A percentile compares a stretch with the other conserved stretches of the same genome.
phyloP scores from a whole-genome alignment of 2,113 vertebrate species.

The Balaeniceps rex region DNA sequence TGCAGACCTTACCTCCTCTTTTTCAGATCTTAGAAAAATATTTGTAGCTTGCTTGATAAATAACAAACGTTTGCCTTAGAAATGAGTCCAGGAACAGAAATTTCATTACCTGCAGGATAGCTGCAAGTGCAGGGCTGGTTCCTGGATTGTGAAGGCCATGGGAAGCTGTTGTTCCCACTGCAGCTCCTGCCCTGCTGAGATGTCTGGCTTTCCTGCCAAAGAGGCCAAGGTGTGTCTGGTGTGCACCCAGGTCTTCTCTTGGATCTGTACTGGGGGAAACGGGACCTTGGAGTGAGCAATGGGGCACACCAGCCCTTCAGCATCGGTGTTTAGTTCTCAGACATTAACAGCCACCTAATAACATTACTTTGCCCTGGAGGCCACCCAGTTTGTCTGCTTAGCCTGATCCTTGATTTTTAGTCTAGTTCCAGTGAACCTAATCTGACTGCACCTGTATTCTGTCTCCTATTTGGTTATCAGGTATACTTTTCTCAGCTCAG shows the following conservation, averaged over 20 bases:
- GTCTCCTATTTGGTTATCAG: not conserved
- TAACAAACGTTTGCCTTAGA: not conserved
- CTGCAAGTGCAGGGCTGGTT: not conserved
- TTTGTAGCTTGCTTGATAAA: not conserved
- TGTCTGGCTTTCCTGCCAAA: not conserved
- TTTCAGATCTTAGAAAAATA: not conserved
- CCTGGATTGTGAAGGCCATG: accelerated
- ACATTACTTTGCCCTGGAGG: not conserved
- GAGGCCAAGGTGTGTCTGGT: not conserved
- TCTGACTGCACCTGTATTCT: not conserved
- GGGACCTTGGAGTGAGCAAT: not conserved
- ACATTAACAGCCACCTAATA: not conserved
- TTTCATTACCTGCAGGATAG: not conserved
- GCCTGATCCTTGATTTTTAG: not conserved
- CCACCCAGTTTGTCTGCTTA: not conserved
- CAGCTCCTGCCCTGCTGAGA: not conserved
- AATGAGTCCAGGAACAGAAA: not conserved
- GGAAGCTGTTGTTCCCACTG: not conserved
- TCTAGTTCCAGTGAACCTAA: not conserved
- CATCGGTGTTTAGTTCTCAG: not conserved
- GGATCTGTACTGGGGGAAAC: not conserved
- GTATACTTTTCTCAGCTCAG: not conserved
- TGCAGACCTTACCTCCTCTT: not conserved
- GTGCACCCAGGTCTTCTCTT: not conserved
- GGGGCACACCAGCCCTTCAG: not conserved